These are phyloP conservation scores for Habrosyne pyritoides DNA, from an alignment of 2,888 invertebrate species.

Conservation along the genomic window DNA sequence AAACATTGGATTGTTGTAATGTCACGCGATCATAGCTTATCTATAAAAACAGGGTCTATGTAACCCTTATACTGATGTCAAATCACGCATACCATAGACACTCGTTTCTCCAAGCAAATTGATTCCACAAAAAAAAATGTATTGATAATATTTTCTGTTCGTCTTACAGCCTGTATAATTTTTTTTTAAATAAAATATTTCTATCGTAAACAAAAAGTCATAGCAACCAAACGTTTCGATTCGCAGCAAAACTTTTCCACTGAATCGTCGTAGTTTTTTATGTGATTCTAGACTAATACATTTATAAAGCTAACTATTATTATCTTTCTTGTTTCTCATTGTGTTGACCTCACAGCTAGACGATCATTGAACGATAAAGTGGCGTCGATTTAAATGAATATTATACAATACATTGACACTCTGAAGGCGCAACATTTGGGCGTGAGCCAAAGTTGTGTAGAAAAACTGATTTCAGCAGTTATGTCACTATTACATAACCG, in stretches of 20 bases:
- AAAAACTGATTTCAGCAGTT: constrained; percentile 22
- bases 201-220: not conserved
- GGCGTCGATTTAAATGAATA: constrained; percentile 9
- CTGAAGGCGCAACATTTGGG: constrained; percentile 34
- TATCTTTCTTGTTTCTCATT: constrained; percentile 19
- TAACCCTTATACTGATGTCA: too few species aligned
- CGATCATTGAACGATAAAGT: constrained; percentile 16
- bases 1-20: too few species aligned
- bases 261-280: not conserved
- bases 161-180: not conserved
- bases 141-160: too few species aligned
- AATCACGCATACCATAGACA: too few species aligned
- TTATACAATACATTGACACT: constrained; percentile 8
- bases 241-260: not conserved
- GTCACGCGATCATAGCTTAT: too few species aligned
- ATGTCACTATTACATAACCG: constrained; percentile 4
- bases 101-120: too few species aligned
- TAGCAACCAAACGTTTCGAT: not conserved
- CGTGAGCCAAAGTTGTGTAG: constrained; percentile 37
- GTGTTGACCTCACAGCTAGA: constrained; percentile 24
- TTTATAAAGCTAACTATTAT: not conserved
- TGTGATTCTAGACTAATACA: not conserved
- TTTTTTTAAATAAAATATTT: not conserved
- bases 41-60: too few species aligned
- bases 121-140: too few species aligned